phyloP scores from a whole-genome alignment of 2,888 invertebrate genomes.

The Apeira syringaria region DNA sequence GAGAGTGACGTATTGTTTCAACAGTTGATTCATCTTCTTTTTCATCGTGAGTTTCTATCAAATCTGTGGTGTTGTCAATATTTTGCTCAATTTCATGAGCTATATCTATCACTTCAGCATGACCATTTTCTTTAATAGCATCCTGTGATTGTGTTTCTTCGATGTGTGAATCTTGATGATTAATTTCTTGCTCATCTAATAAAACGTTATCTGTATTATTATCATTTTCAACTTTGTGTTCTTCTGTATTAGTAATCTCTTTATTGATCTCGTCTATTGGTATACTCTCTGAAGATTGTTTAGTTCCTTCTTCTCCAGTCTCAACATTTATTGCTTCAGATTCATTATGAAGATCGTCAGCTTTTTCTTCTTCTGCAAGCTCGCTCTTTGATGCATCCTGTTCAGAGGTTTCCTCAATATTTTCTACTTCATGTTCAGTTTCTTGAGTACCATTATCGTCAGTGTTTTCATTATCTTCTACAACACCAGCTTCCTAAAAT shows the following conservation, averaged over 20 bases:
- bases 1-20: conserved; percentile 10
- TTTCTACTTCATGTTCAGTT: conserved; percentile 23
- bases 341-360: conserved; percentile 20
- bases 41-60: conserved; percentile 6
- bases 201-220: conserved; percentile 1
- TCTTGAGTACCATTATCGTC: conserved; percentile 22
- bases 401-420: conserved; percentile 25
- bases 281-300: conserved; percentile 19
- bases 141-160: not conserved
- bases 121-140: conserved; percentile 12
- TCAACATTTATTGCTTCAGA: conserved; percentile 3
- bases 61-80: conserved; percentile 13
- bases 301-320: conserved; percentile 25
- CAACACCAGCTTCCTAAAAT: conserved; percentile 65
- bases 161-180: not conserved
- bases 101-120: conserved; percentile 6
- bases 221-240: conserved; percentile 24
- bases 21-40: conserved; percentile 12
- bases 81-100: conserved; percentile 28
- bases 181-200: conserved; percentile 1
- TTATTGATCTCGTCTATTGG: conserved; percentile 19
- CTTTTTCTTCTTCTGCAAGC: conserved; percentile 30
- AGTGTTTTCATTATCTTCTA: conserved; percentile 31
- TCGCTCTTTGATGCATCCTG: conserved; percentile 17
- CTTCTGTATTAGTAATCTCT: conserved; percentile 26